Conservation (phyloP, 2,113 vertebrate genomes). For the Carassius gibelio region DNA sequence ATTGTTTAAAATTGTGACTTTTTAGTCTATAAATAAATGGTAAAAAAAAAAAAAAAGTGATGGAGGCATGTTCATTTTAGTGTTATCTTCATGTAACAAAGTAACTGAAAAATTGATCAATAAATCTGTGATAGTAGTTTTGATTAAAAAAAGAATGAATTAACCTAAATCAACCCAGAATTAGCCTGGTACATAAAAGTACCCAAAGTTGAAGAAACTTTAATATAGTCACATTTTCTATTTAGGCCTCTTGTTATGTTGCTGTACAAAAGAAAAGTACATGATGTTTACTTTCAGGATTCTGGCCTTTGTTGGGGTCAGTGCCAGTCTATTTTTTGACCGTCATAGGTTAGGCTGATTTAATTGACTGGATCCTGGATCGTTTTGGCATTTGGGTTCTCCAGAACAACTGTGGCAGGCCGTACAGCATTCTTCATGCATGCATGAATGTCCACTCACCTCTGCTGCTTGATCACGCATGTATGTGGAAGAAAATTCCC, state of each 20-base stretch:
- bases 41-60: background rate
- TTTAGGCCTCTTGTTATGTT: background rate
- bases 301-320: background rate
- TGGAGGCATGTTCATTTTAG: background rate
- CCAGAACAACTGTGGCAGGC: background rate
- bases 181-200: background rate
- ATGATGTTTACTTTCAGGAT: constrained; percentile 14
- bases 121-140: background rate
- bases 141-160: background rate
- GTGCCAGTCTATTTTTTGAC: constrained; percentile 58
- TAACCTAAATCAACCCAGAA: too few relatives aligned
- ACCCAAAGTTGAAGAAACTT: background rate
- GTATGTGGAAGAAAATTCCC: constrained; percentile 26
- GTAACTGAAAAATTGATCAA: too few relatives aligned
- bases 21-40: background rate
- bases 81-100: background rate
- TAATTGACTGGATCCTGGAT: constrained; percentile 46
- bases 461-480: constrained; percentile 38
- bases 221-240: background rate
- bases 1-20: background rate
- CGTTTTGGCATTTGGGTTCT: constrained; percentile 36
- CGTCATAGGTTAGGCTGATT: constrained; percentile 27
- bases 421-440: constrained; percentile 3
- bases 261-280: background rate
- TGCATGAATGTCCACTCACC: constrained; percentile 35